These are phyloP conservation scores for Battus philenor DNA, from an alignment of 1,140 invertebrate species.

Conservation along the genomic window DNA sequence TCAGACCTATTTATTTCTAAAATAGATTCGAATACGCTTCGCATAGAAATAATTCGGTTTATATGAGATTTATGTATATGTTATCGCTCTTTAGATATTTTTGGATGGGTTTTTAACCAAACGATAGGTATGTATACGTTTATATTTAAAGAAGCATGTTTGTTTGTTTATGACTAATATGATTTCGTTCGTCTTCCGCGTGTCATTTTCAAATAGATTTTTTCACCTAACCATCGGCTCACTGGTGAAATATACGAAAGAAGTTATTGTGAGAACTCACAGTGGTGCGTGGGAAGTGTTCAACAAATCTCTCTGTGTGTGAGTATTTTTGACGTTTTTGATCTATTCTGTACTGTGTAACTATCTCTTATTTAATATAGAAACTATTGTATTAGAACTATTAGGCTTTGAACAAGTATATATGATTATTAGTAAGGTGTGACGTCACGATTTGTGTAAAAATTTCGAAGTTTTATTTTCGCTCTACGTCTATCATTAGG, in stretches of 20 bases:
- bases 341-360: slow-evolving; percentile 41
- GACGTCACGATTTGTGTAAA: slow-evolving; percentile 15
- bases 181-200: slow-evolving; percentile 3
- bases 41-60: neutral
- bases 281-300: slow-evolving; percentile 53
- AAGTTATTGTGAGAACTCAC: slow-evolving; percentile 18
- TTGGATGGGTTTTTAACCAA: slow-evolving; percentile 5
- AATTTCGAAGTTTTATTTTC: neutral
- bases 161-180: neutral
- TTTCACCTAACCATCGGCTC: neutral
- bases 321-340: slow-evolving; percentile 57
- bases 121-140: no score
- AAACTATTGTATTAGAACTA: slow-evolving; percentile 30
- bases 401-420: slow-evolving; percentile 41
- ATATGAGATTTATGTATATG: slow-evolving; percentile 2
- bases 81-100: slow-evolving; percentile 8
- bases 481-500: no score
- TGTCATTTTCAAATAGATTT: neutral
- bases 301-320: slow-evolving; percentile 43
- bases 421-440: slow-evolving; percentile 40
- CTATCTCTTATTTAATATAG: slow-evolving; percentile 45
- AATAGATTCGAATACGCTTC: neutral
- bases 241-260: neutral
- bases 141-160: neutral
- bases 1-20: neutral